Base-by-base conservation (phyloP, 2,797 vertebrate species). In the Alosa sapidissima region DNA sequence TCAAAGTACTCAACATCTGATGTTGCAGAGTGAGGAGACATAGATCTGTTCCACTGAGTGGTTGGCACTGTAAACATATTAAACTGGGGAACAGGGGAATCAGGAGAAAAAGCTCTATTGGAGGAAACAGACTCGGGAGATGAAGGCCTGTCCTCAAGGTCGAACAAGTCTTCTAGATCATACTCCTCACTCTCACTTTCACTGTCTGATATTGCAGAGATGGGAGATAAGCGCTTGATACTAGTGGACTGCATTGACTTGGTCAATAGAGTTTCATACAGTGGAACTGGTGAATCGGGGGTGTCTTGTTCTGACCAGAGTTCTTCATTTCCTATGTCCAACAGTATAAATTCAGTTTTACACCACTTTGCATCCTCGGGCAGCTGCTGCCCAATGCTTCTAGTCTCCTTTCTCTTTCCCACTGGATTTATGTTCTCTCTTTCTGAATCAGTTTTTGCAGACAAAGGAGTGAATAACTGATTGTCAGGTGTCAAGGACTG, bases 51-150 rank as follows among this genome's bases (percentile, higher is more conserved):
- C 41, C 81, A n/a, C 36, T 51, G 49, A 1, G 82, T 83, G 65
- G 81, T 1, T 0, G 81, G 0, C 10, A 14, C 83, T 82, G 48
- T 16, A 7, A 85, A 33, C 86, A 0, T 81, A 55, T 78, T 33
- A 14, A 88, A 89, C 2, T 86, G 41, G 28, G 72, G 82, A 75
- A 85, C 84, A 81, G 62, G 75, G 52, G 88, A 90, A 54, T 91
- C 86, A 47, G 41, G 41, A 41, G 41, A 41, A 0, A 41, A 4
- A 4, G 41, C 41, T 41, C 41, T 41, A 28, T 87, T 33, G 48
- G 85, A 88, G 3, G 47, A 21, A 83, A 54, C 48, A 0, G 84
- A 91, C 11, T 84, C 14, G 21, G 85, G 86, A 75, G 89, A 91
- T n/a, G 33, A 36, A 54, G 60, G 28, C 24, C 51, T 72, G 11